Evolutionary conservation across 2,888 invertebrate genomes (phyloP), one percentile per base, ranked within the genome.

Genomic region (Endomychus coccineus): DNA sequence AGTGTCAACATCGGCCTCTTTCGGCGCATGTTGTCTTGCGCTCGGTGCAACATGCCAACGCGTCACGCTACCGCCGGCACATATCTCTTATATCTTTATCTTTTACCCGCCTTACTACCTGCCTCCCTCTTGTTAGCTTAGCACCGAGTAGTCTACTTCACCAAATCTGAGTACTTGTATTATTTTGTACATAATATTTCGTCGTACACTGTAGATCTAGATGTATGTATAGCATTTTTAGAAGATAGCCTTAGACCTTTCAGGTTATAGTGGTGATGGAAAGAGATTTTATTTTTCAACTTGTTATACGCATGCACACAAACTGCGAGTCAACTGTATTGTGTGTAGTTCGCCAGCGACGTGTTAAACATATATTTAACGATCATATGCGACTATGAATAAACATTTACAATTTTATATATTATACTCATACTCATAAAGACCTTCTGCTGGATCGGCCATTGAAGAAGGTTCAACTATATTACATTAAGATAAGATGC

Each of bases 191-290:
- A 64, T 64, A 63, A 57, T 60, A 58, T 59, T 62, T 61, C 58
- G 54, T 58, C 62, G 56, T 61, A 56, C 61, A 64, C 58, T 37
- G 64, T 66, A 66, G 64, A 58, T 25, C 51, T 67, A 66, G 66
- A 59, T 64, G 62, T 67, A 67, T 32, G 31, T 67, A 64, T 68
- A 67, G 67, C 66, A 67, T 63, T 57, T 64, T 66, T n/a, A n/a
- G n/a, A n/a, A 62, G 58, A 62, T 65, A 67, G 67, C 62, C 54
- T 58, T 65, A 62, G 62, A 61, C 27, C 54, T 61, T 59, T 59
- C 61, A 62, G 62, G 60, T 63, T 63, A n/a, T n/a, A 64, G 60
- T 66, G 61, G 59, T 31, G 61, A 50, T 49, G 58, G 48, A 59
- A 49, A 59, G 52, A 58, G 19, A 56, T 57, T 59, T 59, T 52